Evolutionary conservation across 2,888 invertebrate genomes (phyloP), one percentile per base, ranked within the genome.

Genomic region (Yponomeuta plumbellus): DNA sequence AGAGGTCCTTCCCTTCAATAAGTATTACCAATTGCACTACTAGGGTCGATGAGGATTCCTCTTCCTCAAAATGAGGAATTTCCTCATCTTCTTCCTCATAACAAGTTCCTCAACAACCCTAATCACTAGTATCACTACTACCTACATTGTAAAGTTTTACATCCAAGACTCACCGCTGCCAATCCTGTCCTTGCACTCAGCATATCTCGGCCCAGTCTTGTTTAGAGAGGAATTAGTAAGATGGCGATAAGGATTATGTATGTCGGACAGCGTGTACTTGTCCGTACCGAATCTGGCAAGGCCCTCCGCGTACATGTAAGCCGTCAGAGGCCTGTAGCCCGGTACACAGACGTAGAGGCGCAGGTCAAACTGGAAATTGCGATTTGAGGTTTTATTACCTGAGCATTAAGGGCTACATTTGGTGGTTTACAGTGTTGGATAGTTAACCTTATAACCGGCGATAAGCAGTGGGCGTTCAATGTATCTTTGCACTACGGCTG

Each of bases 201-300:
- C 93, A 78, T 96, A 97, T 13, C 95, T 93, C 0, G 97, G 96
- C 66, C 96, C 97, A 71, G 95, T 93, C 88, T 97, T 98, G 86
- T 98, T 98, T 61, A 98, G 93, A 0, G 97, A 97, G 69, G 96
- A 97, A 84, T 98, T 98, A 0, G 98, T 98, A 71, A 98, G 88
- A 84, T 98, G 98, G 72, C 97, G 93, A 83, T 95, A 97, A 5
- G 94, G 95, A 80, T 96, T 96, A 76, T 94, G 94, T 63, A 98
- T 92, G 71, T 97, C 96, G 69, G 96, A 95, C 70, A 98, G 80
- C 26, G 95, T 95, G 84, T 96, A 97, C 77, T 96, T 97, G 79
- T 96, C 96, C 0, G 97, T 97, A 44, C 91, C 91, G 70, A 91
- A 92, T 77, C 95, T 92, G 13, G 94, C 96, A 58, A 98, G 85